phyloP scores from a whole-genome alignment of 2,797 vertebrate species.

The Micrastur ruficollis region DNA sequence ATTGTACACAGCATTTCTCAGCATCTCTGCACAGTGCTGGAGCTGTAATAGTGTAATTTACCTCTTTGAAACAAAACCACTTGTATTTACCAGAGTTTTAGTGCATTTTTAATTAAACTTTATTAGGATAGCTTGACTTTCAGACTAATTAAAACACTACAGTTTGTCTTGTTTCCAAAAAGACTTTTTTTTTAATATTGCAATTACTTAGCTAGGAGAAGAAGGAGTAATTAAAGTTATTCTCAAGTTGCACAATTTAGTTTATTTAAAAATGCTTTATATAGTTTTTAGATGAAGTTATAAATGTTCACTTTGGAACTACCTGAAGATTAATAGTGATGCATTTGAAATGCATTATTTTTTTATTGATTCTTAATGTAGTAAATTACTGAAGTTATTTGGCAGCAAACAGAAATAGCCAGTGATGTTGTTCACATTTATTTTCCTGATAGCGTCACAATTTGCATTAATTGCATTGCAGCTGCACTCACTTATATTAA shows the following conservation, averaged over 20 bases:
- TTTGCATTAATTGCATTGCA: slow-evolving; percentile 95
- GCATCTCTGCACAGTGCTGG: not conserved
- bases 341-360: slow-evolving; percentile 96
- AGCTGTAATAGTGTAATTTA: not conserved
- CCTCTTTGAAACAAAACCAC: not conserved
- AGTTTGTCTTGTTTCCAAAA: slow-evolving; percentile 34
- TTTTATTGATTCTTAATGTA: slow-evolving; percentile 99
- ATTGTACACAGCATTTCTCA: not conserved
- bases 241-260: slow-evolving; percentile 53
- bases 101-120: not conserved
- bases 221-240: slow-evolving; percentile 63
- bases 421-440: slow-evolving; percentile 86
- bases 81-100: not conserved
- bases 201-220: slow-evolving; percentile 14
- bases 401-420: slow-evolving; percentile 94
- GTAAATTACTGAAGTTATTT: slow-evolving; percentile 98
- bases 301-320: slow-evolving; percentile 79
- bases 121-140: slow-evolving; percentile 14
- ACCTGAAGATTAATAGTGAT: slow-evolving; percentile 89
- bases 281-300: slow-evolving; percentile 83
- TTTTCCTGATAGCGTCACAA: slow-evolving; percentile 88
- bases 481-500: slow-evolving; percentile 99
- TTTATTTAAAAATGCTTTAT: slow-evolving; percentile 71
- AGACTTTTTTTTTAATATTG: slow-evolving; percentile 13
- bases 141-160: not conserved